These are phyloP conservation scores for Forbesichthys agassizii DNA, from an alignment of 2,113 vertebrate species.

Conservation along the genomic window DNA sequence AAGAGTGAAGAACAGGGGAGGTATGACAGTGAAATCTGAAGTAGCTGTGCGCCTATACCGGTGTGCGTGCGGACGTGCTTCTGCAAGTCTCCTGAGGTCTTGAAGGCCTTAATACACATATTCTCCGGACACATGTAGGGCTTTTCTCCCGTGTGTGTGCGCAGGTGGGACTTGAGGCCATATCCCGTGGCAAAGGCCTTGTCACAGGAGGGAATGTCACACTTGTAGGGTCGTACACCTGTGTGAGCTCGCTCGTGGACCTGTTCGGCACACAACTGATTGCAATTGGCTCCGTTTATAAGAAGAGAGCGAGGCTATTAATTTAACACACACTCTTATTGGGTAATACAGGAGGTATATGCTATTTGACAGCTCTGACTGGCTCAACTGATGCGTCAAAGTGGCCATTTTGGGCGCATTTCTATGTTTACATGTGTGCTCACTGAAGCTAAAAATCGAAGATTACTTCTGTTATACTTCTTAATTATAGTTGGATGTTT, in stretches of 20 bases:
- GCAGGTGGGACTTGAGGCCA: constrained; percentile 94
- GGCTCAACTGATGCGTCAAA: no score
- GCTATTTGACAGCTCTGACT: no score
- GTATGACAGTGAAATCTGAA: constrained; percentile 75
- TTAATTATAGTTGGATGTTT: no score
- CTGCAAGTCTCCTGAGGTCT: constrained; percentile 97
- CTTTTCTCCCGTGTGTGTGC: constrained; percentile 98
- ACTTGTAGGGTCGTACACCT: constrained; percentile 78
- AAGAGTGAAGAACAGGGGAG: background rate
- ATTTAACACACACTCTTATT: no score
- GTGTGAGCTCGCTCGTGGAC: constrained; percentile 83
- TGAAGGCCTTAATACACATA: constrained; percentile 96
- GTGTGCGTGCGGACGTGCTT: constrained; percentile 98
- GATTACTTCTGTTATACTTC: no score
- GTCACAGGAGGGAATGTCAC: constrained; percentile 77
- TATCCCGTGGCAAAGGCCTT: constrained; percentile 89
- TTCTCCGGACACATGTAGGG: constrained; percentile 94
- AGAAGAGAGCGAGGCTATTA: no score
- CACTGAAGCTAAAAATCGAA: no score
- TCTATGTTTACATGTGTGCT: no score
- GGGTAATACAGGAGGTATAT: no score
- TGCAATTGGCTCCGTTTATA: no score
- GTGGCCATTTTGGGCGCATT: no score
- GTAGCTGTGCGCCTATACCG: constrained; percentile 70
- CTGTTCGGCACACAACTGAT: constrained; percentile 45